These are phyloP conservation scores for Mastomys natalensis DNA, from an alignment of 2,113 vertebrate species.

Conservation along the genomic window DNA sequence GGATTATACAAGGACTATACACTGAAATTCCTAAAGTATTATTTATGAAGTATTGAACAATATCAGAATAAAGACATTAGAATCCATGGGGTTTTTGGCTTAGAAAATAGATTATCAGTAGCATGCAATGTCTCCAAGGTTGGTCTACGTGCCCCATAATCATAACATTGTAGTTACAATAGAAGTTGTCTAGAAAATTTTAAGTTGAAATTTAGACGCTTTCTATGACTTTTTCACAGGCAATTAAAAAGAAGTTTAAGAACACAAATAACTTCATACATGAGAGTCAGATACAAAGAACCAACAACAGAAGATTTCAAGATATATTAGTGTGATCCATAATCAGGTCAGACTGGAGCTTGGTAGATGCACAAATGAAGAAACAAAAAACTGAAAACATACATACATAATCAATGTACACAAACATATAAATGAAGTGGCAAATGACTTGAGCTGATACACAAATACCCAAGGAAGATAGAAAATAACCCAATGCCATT, in stretches of 20 bases:
- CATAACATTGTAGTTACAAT: not conserved
- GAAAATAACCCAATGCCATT: not conserved
- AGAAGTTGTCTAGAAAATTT: not conserved
- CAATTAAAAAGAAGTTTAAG: not conserved
- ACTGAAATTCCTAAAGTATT: not conserved
- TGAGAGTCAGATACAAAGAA: not conserved
- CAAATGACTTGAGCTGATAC: not conserved
- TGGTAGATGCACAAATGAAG: not conserved
- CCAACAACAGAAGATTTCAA: not conserved
- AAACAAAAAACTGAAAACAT: too few species aligned
- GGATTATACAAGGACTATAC: not conserved
- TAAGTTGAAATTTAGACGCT: not conserved
- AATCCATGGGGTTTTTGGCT: not conserved
- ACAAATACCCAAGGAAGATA: not conserved
- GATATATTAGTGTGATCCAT: not conserved
- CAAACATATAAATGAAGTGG: not conserved
- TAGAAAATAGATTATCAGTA: not conserved
- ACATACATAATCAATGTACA: not conserved
- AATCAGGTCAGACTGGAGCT: not conserved
- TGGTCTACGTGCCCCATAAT: not conserved
- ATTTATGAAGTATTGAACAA: not conserved
- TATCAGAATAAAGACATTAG: not conserved
- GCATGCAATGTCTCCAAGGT: not conserved
- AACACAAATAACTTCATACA: not conserved
- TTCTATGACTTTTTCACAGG: not conserved